A percentile compares a stretch with the other conserved stretches of the same genome.
Conservation (phyloP, 2,113 vertebrate species). For the Onychostruthus taczanowskii region DNA sequence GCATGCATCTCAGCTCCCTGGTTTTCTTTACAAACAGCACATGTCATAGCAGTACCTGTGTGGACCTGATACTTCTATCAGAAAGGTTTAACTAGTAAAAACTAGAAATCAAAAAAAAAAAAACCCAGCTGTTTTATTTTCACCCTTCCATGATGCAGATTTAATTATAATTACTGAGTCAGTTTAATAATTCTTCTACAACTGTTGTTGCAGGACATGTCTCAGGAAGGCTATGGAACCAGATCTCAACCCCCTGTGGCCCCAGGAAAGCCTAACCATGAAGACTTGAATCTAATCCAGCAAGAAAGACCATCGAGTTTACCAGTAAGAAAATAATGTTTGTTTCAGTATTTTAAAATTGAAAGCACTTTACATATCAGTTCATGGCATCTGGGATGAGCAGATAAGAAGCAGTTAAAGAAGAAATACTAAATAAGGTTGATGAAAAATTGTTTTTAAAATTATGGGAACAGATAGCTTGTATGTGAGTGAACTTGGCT, state of each 20-base stretch:
- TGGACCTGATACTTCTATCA: neutral
- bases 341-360: neutral
- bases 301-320: conserved; percentile 94
- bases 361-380: neutral
- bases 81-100: neutral
- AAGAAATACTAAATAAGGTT: neutral
- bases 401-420: neutral
- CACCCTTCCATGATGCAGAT: neutral
- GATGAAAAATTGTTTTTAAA: neutral
- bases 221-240: conserved; percentile 88
- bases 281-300: conserved; percentile 87
- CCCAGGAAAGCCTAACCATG: conserved; percentile 88
- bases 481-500: neutral
- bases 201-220: conserved; percentile 81
- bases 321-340: conserved; percentile 84
- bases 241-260: conserved; percentile 84
- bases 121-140: neutral
- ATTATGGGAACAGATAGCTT: neutral
- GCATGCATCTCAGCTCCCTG: neutral
- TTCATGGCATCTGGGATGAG: neutral
- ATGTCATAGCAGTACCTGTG: neutral
- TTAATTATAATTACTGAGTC: neutral
- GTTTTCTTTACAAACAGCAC: neutral
- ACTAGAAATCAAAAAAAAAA: neutral
- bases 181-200: conserved; percentile 1